Percentiles rank a stretch among this genome's conserved stretches.
These are phyloP conservation scores for Dynastes maya DNA, from an alignment of 2,888 invertebrate genomes.

Conservation along the genomic window DNA sequence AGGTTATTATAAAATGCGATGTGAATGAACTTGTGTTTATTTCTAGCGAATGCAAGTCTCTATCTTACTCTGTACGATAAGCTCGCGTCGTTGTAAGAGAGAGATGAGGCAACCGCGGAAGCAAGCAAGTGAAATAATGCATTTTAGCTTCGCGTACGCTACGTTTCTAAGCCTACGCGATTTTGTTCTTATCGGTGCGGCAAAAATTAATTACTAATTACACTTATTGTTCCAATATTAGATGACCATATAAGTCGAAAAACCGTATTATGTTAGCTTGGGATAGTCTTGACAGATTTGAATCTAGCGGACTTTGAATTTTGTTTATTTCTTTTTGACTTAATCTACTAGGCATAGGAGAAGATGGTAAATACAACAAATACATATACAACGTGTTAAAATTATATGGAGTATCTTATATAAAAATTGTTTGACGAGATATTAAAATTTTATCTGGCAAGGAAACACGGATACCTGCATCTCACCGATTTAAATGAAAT, in stretches of 20 bases:
- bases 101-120: slow-evolving; percentile 22
- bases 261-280: background rate
- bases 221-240: slow-evolving; percentile 14
- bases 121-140: slow-evolving; percentile 22
- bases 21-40: slow-evolving; percentile 66
- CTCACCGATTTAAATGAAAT: too few relatives aligned
- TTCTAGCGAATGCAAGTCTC: slow-evolving; percentile 39
- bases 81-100: background rate
- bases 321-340: background rate
- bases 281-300: background rate
- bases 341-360: too few relatives aligned
- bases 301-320: background rate
- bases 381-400: too few relatives aligned
- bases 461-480: too few relatives aligned
- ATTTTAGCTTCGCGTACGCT: slow-evolving; percentile 38
- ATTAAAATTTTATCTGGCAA: too few relatives aligned
- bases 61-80: slow-evolving; percentile 40
- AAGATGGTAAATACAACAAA: too few relatives aligned
- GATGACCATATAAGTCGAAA: background rate
- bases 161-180: slow-evolving; percentile 8
- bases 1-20: slow-evolving; percentile 69
- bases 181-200: background rate
- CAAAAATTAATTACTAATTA: slow-evolving; percentile 47
- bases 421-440: too few relatives aligned
- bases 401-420: too few relatives aligned